Base-by-base conservation (phyloP, 2,888 invertebrate genomes). In the Eucera pruinosa region DNA sequence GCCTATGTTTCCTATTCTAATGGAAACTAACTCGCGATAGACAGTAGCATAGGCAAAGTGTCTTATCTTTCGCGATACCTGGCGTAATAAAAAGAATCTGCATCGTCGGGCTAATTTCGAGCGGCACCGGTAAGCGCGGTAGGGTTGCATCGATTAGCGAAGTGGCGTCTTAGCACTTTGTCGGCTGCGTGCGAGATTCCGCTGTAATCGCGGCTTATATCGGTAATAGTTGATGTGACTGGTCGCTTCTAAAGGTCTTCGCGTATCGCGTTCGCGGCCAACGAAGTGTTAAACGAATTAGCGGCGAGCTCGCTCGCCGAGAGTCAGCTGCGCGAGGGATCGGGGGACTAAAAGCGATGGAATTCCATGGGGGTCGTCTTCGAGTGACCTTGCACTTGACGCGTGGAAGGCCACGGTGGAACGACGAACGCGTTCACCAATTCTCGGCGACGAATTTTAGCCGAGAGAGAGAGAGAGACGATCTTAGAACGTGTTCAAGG, bases 401-500 rank as follows among this genome's bases (percentile, higher is more conserved):
- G 33, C 60, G 25, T 2, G 62, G 48, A 62, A 62, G 73, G 72
- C 41, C 62, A 30, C 20, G 39, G 7, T 20, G 11, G 47, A 47
- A 55, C 27, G 36, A 18, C 15, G 23, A 25, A n/a, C n/a, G 36
- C 48, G 55, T 33, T 55, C 57, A 20, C 30, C 52, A 7, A 27
- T 30, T 7, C 52, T 39, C 52, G n/a, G 50, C 62, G 57, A 48
- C 33, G 66, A 70, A 70, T 74, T 75, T 71, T 15, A 48, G 23
- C 20, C 69, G 54, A 6, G n/a, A n/a, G n/a, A n/a, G n/a, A n/a
- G n/a, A n/a, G n/a, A n/a, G n/a, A n/a, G 57, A 43, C 78, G 78
- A 54, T 75, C 65, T 80, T 62, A 67, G 58, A 65, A 25, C 52
- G 69, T n/a, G n/a, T 69, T 67, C 84, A 83, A 84, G 85, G 80